Evolutionary conservation across 2,113 vertebrate species (phyloP).

Genomic region (Mormoops blainvillei): DNA sequence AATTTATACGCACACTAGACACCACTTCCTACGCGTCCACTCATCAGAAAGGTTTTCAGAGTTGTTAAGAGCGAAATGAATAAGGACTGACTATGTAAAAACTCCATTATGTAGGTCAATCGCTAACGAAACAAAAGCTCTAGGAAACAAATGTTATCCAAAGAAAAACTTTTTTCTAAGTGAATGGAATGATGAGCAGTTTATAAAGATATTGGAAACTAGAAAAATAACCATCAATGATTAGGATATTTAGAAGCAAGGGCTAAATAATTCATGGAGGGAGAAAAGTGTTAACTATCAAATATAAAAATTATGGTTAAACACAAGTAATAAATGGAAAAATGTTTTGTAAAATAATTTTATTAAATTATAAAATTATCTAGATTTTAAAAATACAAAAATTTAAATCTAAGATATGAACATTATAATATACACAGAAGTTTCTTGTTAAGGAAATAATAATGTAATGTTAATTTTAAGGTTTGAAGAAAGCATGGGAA

Average conservation of each 20-base stretch:
- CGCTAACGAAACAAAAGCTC: constrained; percentile 31
- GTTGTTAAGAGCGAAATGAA: constrained; percentile 28
- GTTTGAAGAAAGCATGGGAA: not conserved
- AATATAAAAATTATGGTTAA: not conserved
- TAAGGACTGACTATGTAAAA: constrained; percentile 1
- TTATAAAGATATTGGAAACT: not conserved
- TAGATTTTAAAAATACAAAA: not conserved
- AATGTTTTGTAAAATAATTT: not conserved
- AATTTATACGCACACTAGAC: constrained; percentile 1
- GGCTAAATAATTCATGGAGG: not conserved
- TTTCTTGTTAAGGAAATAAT: not conserved
- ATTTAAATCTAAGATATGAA: not conserved
- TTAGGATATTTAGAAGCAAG: not conserved
- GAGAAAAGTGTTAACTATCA: not conserved
- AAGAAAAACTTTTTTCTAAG: not conserved
- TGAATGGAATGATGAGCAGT: not conserved
- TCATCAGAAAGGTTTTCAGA: constrained; percentile 16
- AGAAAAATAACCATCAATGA: not conserved
- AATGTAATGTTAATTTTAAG: not conserved
- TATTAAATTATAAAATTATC: not conserved
- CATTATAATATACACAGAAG: not conserved
- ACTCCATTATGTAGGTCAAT: not conserved
- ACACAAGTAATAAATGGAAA: not conserved
- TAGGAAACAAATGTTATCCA: not conserved
- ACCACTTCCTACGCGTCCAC: not conserved